phyloP scores from a whole-genome alignment of 2,797 vertebrate genomes.

The Channallabes apus region DNA sequence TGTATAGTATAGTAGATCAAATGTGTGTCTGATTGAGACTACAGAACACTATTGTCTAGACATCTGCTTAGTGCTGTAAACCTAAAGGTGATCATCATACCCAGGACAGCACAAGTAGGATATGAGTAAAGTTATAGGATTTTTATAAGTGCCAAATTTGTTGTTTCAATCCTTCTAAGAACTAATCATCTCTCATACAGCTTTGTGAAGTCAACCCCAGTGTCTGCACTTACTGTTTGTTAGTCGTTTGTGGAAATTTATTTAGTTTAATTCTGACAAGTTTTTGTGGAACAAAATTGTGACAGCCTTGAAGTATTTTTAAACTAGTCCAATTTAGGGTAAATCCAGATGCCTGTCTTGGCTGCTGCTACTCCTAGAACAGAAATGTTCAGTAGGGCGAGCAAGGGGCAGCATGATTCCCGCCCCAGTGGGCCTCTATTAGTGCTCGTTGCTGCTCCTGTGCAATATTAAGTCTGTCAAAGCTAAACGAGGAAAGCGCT shows the following conservation, averaged over 20 bases:
- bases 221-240: not conserved
- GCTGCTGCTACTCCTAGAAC: not conserved
- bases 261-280: not conserved
- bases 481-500: not conserved
- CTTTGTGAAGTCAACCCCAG: not conserved
- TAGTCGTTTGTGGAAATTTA: not conserved
- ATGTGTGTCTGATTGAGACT: not conserved
- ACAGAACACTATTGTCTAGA: not conserved
- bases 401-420: not conserved
- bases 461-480: not conserved
- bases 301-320: not conserved
- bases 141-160: not conserved
- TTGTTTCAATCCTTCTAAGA: not conserved
- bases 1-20: too few species aligned
- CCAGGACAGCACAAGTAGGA: not conserved
- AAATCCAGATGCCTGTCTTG: not conserved
- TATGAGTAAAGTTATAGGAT: too few species aligned
- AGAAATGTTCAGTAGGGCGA: not conserved
- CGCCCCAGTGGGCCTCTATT: not conserved
- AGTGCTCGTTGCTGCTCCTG: not conserved
- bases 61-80: not conserved
- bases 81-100: not conserved
- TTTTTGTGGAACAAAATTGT: not conserved
- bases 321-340: not conserved
- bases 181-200: not conserved